Percentiles rank a stretch among this genome's conserved stretches.
Evolutionary conservation across 2,113 vertebrate genomes (phyloP).

Genomic region (Puffinus mauretanicus): DNA sequence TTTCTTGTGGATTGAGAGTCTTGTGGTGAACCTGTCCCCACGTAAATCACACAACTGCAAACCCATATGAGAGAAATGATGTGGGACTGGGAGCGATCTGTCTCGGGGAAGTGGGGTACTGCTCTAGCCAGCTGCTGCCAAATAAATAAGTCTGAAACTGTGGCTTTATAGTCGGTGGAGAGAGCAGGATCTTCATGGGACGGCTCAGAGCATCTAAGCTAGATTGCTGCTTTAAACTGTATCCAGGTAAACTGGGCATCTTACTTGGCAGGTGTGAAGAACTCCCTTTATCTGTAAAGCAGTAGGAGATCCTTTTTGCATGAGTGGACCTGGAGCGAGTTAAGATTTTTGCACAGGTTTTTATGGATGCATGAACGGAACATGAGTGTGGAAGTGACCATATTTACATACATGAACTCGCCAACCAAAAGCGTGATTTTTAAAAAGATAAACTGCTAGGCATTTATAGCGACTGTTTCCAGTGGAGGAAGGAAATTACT

Average conservation of each 20-base stretch:
- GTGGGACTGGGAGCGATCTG: neutral
- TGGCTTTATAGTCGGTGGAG: neutral
- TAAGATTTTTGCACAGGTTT: neutral
- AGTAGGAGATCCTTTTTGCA: neutral
- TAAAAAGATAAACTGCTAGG: neutral
- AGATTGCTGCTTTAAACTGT: neutral
- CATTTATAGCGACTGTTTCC: accelerated
- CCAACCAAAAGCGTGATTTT: neutral
- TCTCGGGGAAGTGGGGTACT: neutral
- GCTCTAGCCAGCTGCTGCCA: neutral
- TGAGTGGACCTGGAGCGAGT: neutral
- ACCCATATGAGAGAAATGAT: neutral
- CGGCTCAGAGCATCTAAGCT: neutral
- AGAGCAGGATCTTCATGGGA: neutral
- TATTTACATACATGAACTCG: accelerated
- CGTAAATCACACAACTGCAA: neutral
- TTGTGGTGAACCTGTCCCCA: accelerated
- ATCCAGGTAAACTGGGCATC: neutral
- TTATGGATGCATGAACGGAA: neutral
- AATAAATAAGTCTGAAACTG: neutral
- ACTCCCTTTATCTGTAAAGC: neutral
- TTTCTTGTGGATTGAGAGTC: neutral
- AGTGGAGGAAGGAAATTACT: neutral
- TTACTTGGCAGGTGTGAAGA: neutral
- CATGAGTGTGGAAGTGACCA: neutral